phyloP scores from a whole-genome alignment of 1,140 invertebrate species.

The Eupeodes corollae region DNA sequence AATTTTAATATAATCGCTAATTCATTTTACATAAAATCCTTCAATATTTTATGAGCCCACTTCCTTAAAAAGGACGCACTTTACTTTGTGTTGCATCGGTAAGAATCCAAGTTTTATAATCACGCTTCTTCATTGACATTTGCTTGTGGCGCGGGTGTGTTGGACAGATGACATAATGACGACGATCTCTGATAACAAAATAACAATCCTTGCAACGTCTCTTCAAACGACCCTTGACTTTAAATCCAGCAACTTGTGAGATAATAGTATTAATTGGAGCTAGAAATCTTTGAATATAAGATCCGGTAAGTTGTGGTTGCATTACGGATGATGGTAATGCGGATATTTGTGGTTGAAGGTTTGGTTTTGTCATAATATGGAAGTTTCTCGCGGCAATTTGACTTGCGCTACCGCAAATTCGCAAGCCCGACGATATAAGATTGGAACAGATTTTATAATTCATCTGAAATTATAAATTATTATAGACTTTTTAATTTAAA shows the following conservation, averaged over 20 bases:
- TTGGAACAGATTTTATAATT: no score
- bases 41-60: not conserved
- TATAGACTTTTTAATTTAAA: no score
- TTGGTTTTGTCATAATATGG: no score
- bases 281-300: slow-evolving; percentile 9
- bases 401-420: no score
- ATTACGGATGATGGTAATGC: no score
- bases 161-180: slow-evolving; percentile 61
- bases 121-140: slow-evolving; percentile 51
- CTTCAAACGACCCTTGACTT: slow-evolving; percentile 45
- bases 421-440: no score
- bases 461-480: no score
- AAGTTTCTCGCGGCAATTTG: no score
- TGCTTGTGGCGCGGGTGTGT: slow-evolving; percentile 68
- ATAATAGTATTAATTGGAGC: slow-evolving; percentile 15
- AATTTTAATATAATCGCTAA: no score
- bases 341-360: no score
- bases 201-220: slow-evolving; percentile 66
- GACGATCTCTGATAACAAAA: slow-evolving; percentile 52
- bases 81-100: slow-evolving; percentile 57
- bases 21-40: not conserved
- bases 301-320: not conserved
- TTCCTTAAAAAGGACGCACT: slow-evolving; percentile 44
- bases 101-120: slow-evolving; percentile 56
- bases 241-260: slow-evolving; percentile 30